Base-by-base conservation (phyloP, 2,888 invertebrate species). In the Drosophila birchii region DNA sequence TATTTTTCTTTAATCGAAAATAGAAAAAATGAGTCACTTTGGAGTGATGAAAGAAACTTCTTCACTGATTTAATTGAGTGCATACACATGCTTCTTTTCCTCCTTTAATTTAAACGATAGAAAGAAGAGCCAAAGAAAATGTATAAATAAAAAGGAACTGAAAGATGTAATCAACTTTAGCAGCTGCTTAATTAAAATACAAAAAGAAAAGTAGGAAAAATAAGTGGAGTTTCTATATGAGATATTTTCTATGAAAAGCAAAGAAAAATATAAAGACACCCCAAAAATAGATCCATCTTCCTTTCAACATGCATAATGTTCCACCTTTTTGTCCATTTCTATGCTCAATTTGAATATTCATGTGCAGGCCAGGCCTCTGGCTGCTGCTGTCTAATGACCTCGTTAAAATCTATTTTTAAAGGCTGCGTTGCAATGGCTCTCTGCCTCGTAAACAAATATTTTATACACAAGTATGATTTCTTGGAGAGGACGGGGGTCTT, bases 401-500 rank as follows among this genome's bases (percentile, higher is more conserved):
- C 88, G 84, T 88, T 88, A 80, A 74, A 54, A 60, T 79, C 84
- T 88, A 88, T 88, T 88, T 89, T 85, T 81, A 80, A 75, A 76
- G 59, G 29, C 61, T 62, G 66, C 70, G 71, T 26, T 85, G 83
- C 78, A 87, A 70, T 79, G 53, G 56, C 58, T 26, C 58, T 57
- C 53, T 71, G 32, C 9, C 26, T 23, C 39, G 29, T 44, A 62
- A 51, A 63, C 43, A 39, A 44, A 49, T 39, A 32, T 39, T 36
- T 56, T 39, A 51, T 44, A 63, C 11, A 47, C 29, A 32, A 39
- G 34, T 57, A 47, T 58, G 32, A 23, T 43, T 43, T 62, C 54
- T 70, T 66, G 62, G 63, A 72, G 81, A 72, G 83, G 70, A n/a
- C n/a, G 62, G 83, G 77, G 62, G 79, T 80, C 78, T 69, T 68